Base-by-base conservation (phyloP, 2,888 invertebrate species). In the Abscondita cerata region DNA sequence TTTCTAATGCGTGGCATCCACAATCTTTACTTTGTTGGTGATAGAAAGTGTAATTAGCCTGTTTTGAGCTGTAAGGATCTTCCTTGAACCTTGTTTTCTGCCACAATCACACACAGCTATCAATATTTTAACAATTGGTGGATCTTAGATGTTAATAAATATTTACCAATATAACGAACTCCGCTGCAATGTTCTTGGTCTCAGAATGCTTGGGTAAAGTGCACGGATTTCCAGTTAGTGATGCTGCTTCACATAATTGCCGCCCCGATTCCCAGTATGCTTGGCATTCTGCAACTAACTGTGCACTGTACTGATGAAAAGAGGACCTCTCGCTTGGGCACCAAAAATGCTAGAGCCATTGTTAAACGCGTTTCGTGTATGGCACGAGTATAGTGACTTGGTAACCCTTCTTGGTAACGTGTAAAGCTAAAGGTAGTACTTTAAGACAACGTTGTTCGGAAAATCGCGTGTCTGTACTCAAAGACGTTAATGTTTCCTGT, bases 61-160 rank as follows among this genome's bases (percentile, higher is more conserved):
- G 89, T 69, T 89, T 85, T 38, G 92, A 86, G 18, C 88, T 87
- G 80, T 98, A 99, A 0, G 98, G 98, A 83, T 98, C 98, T 67
- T 91, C 38, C 97, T 87, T 1, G 92, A 86, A 2, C 89, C 90
- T 81, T 95, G 95, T 68, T 87, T 89, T 62, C 91, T 86, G 0
- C 98, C 98, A 82, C 98, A 99, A 81, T 95, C 94, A 79, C 98
- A 99, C 5, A 93, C 92, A 36, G 93, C 80, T 77, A n/a, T n/a
- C n/a, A n/a, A n/a, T n/a, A n/a, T n/a, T n/a, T n/a, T n/a, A n/a
- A n/a, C n/a, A n/a, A n/a, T n/a, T n/a, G n/a, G 59, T 16, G n/a
- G n/a, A n/a, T n/a, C n/a, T n/a, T n/a, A n/a, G n/a, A n/a, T n/a
- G n/a, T n/a, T n/a, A n/a, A n/a, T n/a, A n/a, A n/a, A n/a, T n/a